These are phyloP conservation scores for Paedocypris micromegethes DNA, from an alignment of 2,797 vertebrate species.

Conservation along the genomic window DNA sequence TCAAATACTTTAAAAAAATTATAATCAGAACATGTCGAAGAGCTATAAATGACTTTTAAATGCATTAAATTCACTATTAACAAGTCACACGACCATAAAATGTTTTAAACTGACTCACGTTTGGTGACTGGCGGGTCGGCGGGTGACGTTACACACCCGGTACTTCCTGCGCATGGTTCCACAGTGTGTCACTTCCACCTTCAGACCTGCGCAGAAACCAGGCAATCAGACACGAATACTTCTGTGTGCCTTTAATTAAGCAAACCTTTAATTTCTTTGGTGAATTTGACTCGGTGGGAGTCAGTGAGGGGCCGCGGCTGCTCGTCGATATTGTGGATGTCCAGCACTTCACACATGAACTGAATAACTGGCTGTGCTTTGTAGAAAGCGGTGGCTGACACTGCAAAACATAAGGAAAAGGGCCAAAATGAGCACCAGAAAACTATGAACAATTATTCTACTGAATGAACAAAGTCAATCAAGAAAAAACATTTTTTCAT, in stretches of 20 bases:
- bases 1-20: no score
- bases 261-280: constrained; percentile 99
- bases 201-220: constrained; percentile 77
- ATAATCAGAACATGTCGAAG: background rate
- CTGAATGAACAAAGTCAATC: no score
- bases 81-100: constrained; percentile 6
- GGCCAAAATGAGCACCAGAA: no score
- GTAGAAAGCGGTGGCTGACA: constrained; percentile 98
- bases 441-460: no score
- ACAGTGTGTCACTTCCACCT: constrained; percentile 99
- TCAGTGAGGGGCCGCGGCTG: constrained; percentile 97
- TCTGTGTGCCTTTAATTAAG: no score
- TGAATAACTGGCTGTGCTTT: constrained; percentile 99
- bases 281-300: constrained; percentile 98
- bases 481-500: no score
- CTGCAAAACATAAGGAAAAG: constrained; percentile 56
- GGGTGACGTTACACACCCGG: constrained; percentile 95
- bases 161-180: constrained; percentile 99
- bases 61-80: background rate
- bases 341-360: constrained; percentile 99
- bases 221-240: constrained; percentile 3
- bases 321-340: constrained; percentile 99
- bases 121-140: constrained; percentile 96
- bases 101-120: constrained; percentile 93
- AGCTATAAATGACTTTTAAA: background rate